Evolutionary conservation across 2,113 vertebrate genomes (phyloP).

Genomic region (Epinephelus moara): DNA sequence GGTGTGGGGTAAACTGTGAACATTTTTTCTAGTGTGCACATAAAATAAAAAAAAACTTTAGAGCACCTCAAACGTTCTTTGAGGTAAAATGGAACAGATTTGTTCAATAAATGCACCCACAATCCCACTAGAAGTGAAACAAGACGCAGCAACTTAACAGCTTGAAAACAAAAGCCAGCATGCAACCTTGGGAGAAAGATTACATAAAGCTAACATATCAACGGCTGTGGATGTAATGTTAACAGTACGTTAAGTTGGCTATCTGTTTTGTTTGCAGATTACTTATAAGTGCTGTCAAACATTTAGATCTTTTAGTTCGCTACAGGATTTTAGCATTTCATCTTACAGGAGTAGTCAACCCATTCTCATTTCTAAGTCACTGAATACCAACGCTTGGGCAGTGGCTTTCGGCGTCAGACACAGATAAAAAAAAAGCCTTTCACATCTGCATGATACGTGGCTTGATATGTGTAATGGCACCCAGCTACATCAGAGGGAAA

Average conservation of each 20-base stretch:
- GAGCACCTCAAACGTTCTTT: not conserved
- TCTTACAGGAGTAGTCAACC: too few species aligned
- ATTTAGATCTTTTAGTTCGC: not conserved
- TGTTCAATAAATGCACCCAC: not conserved
- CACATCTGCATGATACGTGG: too few species aligned
- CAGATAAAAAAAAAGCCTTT: too few species aligned
- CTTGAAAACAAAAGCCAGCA: not conserved
- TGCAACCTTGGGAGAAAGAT: not conserved
- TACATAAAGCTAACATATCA: not conserved
- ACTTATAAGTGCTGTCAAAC: not conserved
- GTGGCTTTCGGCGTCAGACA: too few species aligned
- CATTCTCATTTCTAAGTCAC: too few species aligned
- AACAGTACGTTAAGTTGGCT: not conserved
- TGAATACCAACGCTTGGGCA: too few species aligned
- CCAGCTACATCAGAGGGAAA: too few species aligned
- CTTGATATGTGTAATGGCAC: too few species aligned
- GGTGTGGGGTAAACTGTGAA: not conserved
- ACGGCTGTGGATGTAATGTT: not conserved
- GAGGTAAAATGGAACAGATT: not conserved
- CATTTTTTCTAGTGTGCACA: not conserved
- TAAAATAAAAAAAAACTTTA: not conserved
- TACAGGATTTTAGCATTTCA: not conserved
- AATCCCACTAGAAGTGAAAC: not conserved
- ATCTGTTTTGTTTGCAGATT: not conserved
- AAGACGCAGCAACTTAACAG: not conserved